Evolutionary conservation across 2,888 invertebrate species (phyloP).

Genomic region (Tiliacea aurago): DNA sequence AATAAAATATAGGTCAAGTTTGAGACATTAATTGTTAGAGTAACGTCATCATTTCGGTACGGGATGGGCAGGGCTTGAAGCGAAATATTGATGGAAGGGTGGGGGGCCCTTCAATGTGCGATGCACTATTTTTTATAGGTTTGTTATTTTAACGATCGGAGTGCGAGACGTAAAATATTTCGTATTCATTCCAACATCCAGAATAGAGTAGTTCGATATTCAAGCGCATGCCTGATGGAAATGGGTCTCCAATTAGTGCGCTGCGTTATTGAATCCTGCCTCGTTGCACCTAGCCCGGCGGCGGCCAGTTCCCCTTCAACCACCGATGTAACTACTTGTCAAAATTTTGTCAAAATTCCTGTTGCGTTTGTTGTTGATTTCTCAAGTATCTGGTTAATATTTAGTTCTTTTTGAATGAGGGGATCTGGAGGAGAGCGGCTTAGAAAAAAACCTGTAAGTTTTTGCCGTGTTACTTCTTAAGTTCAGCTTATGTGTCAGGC

Average conservation of each 20-base stretch:
- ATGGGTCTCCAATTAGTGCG: constrained; percentile 58
- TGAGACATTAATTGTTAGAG: neutral
- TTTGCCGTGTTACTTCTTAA: neutral
- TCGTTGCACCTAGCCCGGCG: constrained; percentile 51
- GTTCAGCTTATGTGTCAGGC: neutral
- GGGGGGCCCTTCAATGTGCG: constrained; percentile 10
- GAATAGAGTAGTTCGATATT: constrained; percentile 56
- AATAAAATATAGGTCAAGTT: constrained; percentile 31
- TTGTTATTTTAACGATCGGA: constrained; percentile 27
- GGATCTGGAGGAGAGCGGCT: constrained; percentile 9
- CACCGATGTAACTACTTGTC: constrained; percentile 42
- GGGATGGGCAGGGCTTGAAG: neutral
- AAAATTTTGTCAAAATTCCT: constrained; percentile 35
- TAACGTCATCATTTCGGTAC: neutral
- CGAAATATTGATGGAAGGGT: neutral
- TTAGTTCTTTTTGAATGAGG: constrained; percentile 22
- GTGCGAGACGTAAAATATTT: constrained; percentile 49
- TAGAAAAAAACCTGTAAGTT: constrained; percentile 35
- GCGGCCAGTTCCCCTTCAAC: constrained; percentile 50
- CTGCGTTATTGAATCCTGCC: constrained; percentile 49
- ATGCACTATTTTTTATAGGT: constrained; percentile 39
- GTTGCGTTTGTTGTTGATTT: constrained; percentile 10
- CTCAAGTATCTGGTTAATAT: constrained; percentile 10
- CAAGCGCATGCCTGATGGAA: constrained; percentile 59
- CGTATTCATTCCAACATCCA: constrained; percentile 53